A percentile compares a stretch with the other conserved stretches of the same genome.
These are phyloP conservation scores for Origma solitaria DNA, from an alignment of 2,113 vertebrate genomes.

Conservation along the genomic window DNA sequence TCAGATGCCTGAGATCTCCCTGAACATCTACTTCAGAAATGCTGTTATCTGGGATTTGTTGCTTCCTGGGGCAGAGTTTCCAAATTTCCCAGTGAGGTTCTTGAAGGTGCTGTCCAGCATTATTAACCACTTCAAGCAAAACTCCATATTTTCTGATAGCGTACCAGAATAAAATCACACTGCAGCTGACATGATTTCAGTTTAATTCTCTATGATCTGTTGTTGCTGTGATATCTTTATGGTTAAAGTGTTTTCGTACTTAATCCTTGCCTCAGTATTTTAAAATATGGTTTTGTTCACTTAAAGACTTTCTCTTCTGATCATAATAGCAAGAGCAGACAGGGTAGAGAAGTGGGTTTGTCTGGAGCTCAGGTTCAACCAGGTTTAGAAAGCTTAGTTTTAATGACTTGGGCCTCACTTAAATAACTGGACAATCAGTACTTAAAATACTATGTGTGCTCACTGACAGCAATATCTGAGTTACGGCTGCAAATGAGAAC, in stretches of 20 bases:
- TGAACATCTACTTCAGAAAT: not conserved
- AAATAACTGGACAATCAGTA: not conserved
- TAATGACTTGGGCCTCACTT: not conserved
- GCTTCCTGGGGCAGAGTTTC: not conserved
- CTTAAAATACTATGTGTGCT: not conserved
- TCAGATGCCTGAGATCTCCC: not conserved
- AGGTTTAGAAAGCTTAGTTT: not conserved
- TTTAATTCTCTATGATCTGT: not conserved
- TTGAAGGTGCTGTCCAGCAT: not conserved
- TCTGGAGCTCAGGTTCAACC: not conserved
- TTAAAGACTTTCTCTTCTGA: not conserved
- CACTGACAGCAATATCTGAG: not conserved
- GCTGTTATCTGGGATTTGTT: not conserved
- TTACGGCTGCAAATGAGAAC: not conserved
- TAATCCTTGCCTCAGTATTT: not conserved
- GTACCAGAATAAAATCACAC: not conserved
- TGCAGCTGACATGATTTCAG: not conserved
- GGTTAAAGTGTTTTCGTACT: not conserved
- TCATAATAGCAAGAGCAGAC: rapidly evolving
- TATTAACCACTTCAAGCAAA: not conserved
- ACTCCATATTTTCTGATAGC: not conserved
- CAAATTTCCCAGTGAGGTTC: not conserved
- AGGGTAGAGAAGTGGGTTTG: not conserved
- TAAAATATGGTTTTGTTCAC: not conserved
- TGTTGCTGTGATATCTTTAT: not conserved